Evolutionary conservation across 2,113 vertebrate species (phyloP).

Genomic region (Bombycilla garrulus): DNA sequence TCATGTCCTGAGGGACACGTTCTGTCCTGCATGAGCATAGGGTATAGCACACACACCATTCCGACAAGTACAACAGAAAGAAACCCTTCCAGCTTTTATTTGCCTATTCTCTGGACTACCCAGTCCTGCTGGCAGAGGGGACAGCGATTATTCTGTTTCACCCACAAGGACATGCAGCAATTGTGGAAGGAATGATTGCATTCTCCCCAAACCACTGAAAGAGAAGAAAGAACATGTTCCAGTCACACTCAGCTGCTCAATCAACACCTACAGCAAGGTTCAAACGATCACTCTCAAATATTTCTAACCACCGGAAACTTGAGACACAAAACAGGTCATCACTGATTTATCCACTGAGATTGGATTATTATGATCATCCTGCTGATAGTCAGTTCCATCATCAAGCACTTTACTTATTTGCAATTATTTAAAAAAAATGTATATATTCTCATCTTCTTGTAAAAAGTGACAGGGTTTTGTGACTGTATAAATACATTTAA

Average conservation of each 20-base stretch:
- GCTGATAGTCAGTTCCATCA: neutral
- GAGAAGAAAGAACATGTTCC: slow-evolving; percentile 51
- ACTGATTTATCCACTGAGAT: neutral
- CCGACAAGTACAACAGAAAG: neutral
- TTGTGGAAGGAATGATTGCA: slow-evolving; percentile 99
- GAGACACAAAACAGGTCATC: neutral
- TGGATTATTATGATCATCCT: neutral
- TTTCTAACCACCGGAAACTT: neutral
- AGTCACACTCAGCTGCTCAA: neutral
- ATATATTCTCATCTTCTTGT: neutral
- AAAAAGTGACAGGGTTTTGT: neutral
- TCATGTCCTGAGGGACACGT: neutral
- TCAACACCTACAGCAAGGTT: neutral
- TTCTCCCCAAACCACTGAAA: slow-evolving; percentile 97
- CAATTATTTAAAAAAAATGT: neutral
- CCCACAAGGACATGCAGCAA: slow-evolving; percentile 99
- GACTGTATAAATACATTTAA: neutral
- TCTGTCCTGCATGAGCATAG: neutral
- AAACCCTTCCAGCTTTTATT: slow-evolving; percentile 71
- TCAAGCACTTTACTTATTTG: neutral
- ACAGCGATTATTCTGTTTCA: slow-evolving; percentile 99
- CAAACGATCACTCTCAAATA: neutral
- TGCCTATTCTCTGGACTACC: slow-evolving; percentile 99
- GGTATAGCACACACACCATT: neutral
- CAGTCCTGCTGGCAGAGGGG: slow-evolving; percentile 99